These are phyloP conservation scores for Medauroidea extradentata DNA, from an alignment of 1,140 invertebrate genomes.

Conservation along the genomic window DNA sequence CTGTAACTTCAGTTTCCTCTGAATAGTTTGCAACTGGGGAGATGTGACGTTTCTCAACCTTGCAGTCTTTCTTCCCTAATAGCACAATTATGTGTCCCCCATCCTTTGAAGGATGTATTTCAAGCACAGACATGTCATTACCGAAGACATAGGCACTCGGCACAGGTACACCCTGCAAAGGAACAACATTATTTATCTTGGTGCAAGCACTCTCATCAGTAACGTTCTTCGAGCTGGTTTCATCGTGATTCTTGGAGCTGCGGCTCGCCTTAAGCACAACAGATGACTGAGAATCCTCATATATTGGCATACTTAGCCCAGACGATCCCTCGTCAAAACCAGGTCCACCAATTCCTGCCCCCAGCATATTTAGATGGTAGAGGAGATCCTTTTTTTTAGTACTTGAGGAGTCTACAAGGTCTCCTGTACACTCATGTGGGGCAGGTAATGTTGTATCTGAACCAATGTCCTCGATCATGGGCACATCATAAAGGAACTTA, in stretches of 20 bases:
- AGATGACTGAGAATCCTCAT: too few species aligned
- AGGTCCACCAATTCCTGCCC: neutral
- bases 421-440: slow-evolving; percentile 2
- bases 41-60: neutral
- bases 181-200: slow-evolving; percentile 30
- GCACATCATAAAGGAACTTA: slow-evolving; percentile 45
- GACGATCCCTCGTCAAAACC: neutral
- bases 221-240: slow-evolving; percentile 1
- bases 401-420: slow-evolving; percentile 2
- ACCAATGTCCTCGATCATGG: slow-evolving; percentile 45
- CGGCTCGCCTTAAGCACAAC: slow-evolving; percentile 8
- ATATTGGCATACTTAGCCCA: neutral
- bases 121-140: slow-evolving; percentile 48
- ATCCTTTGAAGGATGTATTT: slow-evolving; percentile 58
- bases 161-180: slow-evolving; percentile 36
- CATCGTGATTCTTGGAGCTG: slow-evolving; percentile 1
- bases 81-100: slow-evolving; percentile 60
- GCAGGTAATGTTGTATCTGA: slow-evolving; percentile 18
- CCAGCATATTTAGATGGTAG: neutral
- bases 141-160: slow-evolving; percentile 37
- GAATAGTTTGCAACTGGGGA: neutral
- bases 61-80: slow-evolving; percentile 42
- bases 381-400: neutral
- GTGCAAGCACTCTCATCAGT: neutral
- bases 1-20: slow-evolving; percentile 32